Percentiles rank a stretch among this genome's conserved stretches.
These are phyloP conservation scores for Epizoanthus rinbou DNA, from an alignment of 92 coral and sea anemone species.

Conservation along the genomic window DNA sequence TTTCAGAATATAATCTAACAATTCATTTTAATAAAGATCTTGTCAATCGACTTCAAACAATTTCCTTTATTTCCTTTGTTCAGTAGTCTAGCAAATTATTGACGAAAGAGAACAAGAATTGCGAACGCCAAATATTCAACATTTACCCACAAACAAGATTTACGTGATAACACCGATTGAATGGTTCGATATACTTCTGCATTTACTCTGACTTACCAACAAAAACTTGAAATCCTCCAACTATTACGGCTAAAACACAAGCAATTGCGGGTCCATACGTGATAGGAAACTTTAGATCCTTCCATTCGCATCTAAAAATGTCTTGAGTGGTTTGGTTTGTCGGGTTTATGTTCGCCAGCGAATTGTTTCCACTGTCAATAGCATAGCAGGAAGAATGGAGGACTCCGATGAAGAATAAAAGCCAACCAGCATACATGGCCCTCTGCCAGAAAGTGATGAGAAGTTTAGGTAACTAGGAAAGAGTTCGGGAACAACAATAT, in stretches of 20 bases:
- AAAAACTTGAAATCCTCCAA: slow-evolving; percentile 78
- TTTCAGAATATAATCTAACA: no score
- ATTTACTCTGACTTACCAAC: slow-evolving; percentile 65
- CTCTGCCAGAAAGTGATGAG: slow-evolving; percentile 20
- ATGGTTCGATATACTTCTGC: background rate
- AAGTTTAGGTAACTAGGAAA: background rate
- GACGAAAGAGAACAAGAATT: background rate
- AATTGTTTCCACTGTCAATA: background rate
- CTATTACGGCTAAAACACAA: slow-evolving; percentile 63
- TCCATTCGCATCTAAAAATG: slow-evolving; percentile 76
- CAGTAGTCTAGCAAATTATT: background rate
- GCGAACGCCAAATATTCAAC: background rate
- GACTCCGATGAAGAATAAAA: slow-evolving; percentile 1
- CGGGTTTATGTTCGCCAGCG: background rate
- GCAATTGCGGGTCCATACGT: slow-evolving; percentile 86
- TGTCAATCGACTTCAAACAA: background rate
- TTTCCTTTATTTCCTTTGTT: background rate
- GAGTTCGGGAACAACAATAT: background rate
- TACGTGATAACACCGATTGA: no score
- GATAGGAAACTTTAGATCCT: slow-evolving; percentile 72
- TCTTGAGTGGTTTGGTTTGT: slow-evolving; percentile 30
- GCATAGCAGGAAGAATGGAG: slow-evolving; percentile 8
- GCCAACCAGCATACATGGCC: background rate
- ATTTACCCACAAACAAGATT: slow-evolving; percentile 17
- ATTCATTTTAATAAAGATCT: background rate